Evolutionary conservation across 2,797 vertebrate species (phyloP), one percentile per base, ranked within the genome.

Genomic region (Manis crassicaudata): DNA sequence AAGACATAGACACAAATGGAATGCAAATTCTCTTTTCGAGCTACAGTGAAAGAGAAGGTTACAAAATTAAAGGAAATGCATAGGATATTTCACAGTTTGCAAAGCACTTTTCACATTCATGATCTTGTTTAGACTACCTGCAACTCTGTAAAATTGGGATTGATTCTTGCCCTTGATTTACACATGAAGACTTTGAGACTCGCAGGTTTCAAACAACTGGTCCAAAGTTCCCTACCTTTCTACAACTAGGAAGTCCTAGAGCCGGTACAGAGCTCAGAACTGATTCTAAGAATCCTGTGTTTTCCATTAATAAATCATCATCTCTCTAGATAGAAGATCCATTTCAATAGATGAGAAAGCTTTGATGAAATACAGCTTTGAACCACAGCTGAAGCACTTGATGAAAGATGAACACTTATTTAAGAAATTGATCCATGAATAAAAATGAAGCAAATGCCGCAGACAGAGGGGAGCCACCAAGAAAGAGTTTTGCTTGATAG

Each of bases 1-100:
- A 82, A 65, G 56, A 62, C 43, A 58, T 40, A 4, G 63, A 35
- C 58, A 95, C 14, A 50, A 88, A 56, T 35, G 68, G 29, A 88
- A 95, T 85, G 12, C 52, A 81, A 94, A 77, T 58, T 92, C 25
- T 76, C 50, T 67, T 96, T 88, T 72, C 37, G 76, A 72, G 18
- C 32, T 40, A 29, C 40, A 17, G 12, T 72, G 40, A 94, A 62
- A 40, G 37, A 72, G 7, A 10, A 92, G n/a, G 27, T 87, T 46
- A 43, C 11, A 67, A 65, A 73, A 87, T 63, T 50, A 80, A 63
- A 84, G 46, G 50, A 87, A 56, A 23, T 40, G 6, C 13, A 21
- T 56, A 6, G 5, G 62, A 13, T 46, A 67, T 73, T 82, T 92
- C 83, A 75, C 37, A 54, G 46, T 54, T 88, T 52, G 32, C 6